Evolutionary conservation across 2,888 invertebrate genomes (phyloP).

Genomic region (Stenurella melanura): DNA sequence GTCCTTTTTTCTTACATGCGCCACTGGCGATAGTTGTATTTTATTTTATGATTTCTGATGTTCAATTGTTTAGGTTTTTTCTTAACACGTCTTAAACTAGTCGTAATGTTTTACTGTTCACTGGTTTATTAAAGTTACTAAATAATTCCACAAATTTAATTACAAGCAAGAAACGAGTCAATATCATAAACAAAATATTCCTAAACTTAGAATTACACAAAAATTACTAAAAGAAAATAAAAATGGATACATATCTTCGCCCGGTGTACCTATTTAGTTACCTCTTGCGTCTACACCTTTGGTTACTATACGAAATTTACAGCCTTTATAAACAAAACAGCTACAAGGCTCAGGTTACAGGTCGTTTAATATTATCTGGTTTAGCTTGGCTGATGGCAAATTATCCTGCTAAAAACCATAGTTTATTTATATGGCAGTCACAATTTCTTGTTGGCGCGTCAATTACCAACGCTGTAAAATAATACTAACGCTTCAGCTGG

Average conservation of each 20-base stretch:
- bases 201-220: not conserved
- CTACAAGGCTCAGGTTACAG: constrained; percentile 42
- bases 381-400: constrained; percentile 34
- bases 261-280: not conserved
- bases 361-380: constrained; percentile 39
- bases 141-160: too few relatives aligned
- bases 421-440: constrained; percentile 35
- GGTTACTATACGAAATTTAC: constrained; percentile 35
- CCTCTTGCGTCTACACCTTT: constrained; percentile 10
- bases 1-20: too few relatives aligned
- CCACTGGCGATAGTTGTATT: too few relatives aligned
- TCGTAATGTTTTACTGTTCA: too few relatives aligned
- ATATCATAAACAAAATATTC: too few relatives aligned
- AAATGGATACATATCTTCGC: too few relatives aligned
- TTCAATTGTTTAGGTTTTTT: too few relatives aligned
- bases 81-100: too few relatives aligned
- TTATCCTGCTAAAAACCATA: constrained; percentile 39
- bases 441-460: constrained; percentile 25
- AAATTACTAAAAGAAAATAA: not conserved
- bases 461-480: constrained; percentile 32
- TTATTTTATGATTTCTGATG: too few relatives aligned
- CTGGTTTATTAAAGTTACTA: too few relatives aligned
- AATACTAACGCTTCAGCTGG: constrained; percentile 31
- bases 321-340: constrained; percentile 43
- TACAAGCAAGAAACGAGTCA: too few relatives aligned